Conservation (phyloP, 2,113 vertebrate genomes). For the Cinclus mexicanus region DNA sequence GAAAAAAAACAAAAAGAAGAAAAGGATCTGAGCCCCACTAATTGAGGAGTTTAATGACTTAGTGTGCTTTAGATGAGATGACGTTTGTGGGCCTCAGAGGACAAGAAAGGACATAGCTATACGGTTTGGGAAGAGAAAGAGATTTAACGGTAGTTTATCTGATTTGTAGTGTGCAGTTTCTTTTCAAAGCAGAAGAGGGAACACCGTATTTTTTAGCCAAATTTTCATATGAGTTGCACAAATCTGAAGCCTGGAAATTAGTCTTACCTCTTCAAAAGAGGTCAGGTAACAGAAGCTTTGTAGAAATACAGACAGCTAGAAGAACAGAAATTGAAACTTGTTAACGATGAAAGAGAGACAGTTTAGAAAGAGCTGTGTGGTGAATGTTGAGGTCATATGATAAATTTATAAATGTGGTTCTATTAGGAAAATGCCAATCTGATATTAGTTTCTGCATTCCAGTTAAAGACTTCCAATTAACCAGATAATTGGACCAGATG, state of each 20-base stretch:
- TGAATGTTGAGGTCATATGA: neutral
- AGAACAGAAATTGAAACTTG: neutral
- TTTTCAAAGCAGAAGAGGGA: neutral
- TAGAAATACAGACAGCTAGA: neutral
- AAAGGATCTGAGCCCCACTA: neutral
- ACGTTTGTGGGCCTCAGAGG: neutral
- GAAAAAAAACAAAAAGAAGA: neutral
- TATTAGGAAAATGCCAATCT: neutral
- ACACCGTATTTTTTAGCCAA: neutral
- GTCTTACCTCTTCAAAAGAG: neutral
- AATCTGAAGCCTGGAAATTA: neutral
- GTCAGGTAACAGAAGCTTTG: neutral
- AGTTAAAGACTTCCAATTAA: neutral
- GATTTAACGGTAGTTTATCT: neutral
- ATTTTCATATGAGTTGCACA: neutral
- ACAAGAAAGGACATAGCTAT: neutral
- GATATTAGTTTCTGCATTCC: neutral
- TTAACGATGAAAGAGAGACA: neutral
- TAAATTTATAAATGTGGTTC: neutral
- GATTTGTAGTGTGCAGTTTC: neutral
- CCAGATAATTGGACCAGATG: neutral
- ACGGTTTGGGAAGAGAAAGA: neutral
- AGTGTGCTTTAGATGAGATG: neutral
- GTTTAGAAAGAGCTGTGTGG: neutral
- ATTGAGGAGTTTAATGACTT: conserved; percentile 24